Evolutionary conservation across 2,888 invertebrate genomes (phyloP), one percentile per base, ranked within the genome.

Genomic region (Melanchra persicariae): DNA sequence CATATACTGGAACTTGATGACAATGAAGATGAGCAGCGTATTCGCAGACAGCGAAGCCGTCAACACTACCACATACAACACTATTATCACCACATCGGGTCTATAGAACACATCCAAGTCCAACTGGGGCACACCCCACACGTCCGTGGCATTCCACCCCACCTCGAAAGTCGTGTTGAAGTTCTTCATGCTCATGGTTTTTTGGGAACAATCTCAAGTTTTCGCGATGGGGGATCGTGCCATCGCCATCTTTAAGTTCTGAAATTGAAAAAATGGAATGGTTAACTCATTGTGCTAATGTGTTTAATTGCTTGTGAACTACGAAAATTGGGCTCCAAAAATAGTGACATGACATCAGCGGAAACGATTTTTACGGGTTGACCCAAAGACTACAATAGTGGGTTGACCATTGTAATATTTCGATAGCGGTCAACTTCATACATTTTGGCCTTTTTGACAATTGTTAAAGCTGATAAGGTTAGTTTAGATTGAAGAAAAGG

Each of bases 1-100:
- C 97, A 97, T 97, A 85, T 97, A 97, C 91, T 97, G 97, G 90
- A 97, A 97, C 90, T 97, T 97, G 91, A 97, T 96, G 82, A 98
- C 97, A 40, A 97, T 97, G 79, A 97, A 95, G 82, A 98, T 97
- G 61, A 97, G 97, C 85, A 97, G 93, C 8, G 97, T 95, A 84
- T 98, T 98, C 8, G 97, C 97, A 0, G 96, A 94, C 52, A 97
- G 93, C 1, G 97, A 97, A 0, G 97, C 92, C 0, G 97, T 92
- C 82, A 97, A 96, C 67, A 97, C 96, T 1, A 96, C 96, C 66
- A 97, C 96, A 84, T 98, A 98, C 78, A 97, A 91, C 62, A 94
- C 95, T 81, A 97, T 97, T 67, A 97, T 96, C 54, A 96, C 89
- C 73, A 93, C 90, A 60, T 96, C 95, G 0, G 96, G 94, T 10